These are phyloP conservation scores for Sylvietta virens DNA, from an alignment of 2,113 vertebrate genomes.

Conservation along the genomic window DNA sequence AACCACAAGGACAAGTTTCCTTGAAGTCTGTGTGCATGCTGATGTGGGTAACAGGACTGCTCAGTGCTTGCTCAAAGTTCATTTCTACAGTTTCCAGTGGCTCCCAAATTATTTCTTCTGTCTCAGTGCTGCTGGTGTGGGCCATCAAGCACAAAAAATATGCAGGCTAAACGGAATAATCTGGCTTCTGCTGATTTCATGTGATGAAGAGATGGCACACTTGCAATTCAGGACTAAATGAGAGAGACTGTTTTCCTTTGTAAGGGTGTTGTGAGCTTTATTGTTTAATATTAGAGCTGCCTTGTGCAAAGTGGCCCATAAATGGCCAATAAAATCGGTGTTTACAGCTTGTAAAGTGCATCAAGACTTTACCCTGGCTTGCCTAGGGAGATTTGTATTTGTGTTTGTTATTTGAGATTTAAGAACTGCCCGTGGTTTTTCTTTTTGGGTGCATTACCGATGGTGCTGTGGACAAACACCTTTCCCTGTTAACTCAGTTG, in stretches of 20 bases:
- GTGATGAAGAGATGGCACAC: background rate
- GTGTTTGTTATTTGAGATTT: slow-evolving; percentile 35
- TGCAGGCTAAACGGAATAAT: background rate
- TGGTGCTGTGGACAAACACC: background rate
- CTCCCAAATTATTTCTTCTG: background rate
- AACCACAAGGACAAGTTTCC: slow-evolving; percentile 31
- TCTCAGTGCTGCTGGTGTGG: background rate
- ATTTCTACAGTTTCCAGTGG: background rate
- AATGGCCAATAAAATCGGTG: slow-evolving; percentile 75
- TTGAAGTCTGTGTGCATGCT: slow-evolving; percentile 32
- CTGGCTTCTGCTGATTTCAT: slow-evolving; percentile 25
- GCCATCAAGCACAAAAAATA: background rate
- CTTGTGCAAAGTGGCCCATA: slow-evolving; percentile 72
- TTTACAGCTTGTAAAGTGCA: slow-evolving; percentile 76
- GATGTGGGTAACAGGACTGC: background rate
- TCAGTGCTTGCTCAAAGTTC: background rate
- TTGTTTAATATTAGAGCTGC: slow-evolving; percentile 73
- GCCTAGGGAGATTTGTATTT: slow-evolving; percentile 60
- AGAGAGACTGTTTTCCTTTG: slow-evolving; percentile 60
- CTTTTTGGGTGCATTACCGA: background rate
- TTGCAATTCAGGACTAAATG: slow-evolving; percentile 54
- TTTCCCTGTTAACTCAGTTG: background rate
- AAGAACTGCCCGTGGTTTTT: background rate
- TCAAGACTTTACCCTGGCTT: slow-evolving; percentile 55
- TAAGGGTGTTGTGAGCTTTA: slow-evolving; percentile 70